Conservation (phyloP, 1,140 invertebrate species). For the Radopholus similis region DNA sequence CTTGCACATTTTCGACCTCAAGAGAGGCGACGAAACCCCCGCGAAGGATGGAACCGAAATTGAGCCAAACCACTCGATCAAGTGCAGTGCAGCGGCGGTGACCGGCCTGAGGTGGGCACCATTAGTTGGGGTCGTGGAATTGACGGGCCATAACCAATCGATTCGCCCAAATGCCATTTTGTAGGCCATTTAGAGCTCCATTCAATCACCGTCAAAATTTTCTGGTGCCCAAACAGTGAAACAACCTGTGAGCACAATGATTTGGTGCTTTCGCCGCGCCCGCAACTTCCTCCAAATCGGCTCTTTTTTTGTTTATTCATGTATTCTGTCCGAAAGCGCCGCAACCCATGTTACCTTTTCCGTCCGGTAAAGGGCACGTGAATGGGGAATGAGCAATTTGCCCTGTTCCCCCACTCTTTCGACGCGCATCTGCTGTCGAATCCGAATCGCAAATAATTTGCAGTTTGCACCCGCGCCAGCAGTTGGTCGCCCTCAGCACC, state of each 20-base stretch:
- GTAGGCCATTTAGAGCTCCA: too few species aligned
- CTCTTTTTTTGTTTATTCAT: not conserved
- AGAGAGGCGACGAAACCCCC: not conserved
- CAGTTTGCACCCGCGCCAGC: slow-evolving; percentile 30
- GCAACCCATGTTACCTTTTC: not conserved
- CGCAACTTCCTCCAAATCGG: not conserved
- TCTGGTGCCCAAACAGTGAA: not conserved
- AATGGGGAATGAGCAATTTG: too few species aligned
- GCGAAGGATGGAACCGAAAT: not conserved
- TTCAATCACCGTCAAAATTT: not conserved
- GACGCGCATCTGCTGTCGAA: not conserved
- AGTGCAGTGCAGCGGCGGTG: slow-evolving; percentile 11
- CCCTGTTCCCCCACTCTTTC: not conserved
- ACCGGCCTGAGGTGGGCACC: slow-evolving; percentile 17
- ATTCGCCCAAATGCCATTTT: too few species aligned
- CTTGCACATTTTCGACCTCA: slow-evolving; percentile 25
- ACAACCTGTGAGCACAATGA: too few species aligned
- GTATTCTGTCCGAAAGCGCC: not conserved
- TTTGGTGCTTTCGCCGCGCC: not conserved
- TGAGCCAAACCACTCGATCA: slow-evolving; percentile 4
- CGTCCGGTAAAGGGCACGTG: too few species aligned
- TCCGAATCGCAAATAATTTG: slow-evolving; percentile 8
- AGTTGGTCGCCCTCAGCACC: slow-evolving; percentile 29
- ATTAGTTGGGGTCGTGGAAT: not conserved
- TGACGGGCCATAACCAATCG: not conserved